Evolutionary conservation across 2,113 vertebrate species (phyloP), one percentile per base, ranked within the genome.

Genomic region (Pteronura brasiliensis): DNA sequence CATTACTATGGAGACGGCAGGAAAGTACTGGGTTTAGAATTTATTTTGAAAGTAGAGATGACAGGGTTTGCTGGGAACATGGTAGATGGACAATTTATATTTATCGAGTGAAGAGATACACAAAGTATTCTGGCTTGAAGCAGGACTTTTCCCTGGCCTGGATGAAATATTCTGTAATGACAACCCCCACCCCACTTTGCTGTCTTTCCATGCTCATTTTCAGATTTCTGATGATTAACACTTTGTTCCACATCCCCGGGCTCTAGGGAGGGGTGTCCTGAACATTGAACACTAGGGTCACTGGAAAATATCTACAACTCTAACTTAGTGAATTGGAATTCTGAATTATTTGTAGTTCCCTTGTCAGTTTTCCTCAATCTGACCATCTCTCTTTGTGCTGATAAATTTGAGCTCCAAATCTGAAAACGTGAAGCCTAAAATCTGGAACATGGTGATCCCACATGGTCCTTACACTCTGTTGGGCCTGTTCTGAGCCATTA

Each of bases 291-390:
- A 65, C 12, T 29, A 52, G 15, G 69, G 49, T 34, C 71, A 39
- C 34, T 88, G 63, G 25, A 65, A 94, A 77, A 88, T 42, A 92
- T 10, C 27, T 92, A n/a, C 25, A 29, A 74, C n/a, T 96, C 31
- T 59, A 77, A 81, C 25, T 95, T 89, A 94, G 63, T 84, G 77
- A 90, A 42, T 67, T 93, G 27, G 55, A 49, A 44, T 80, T 97
- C 69, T 44, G 34, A 47, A 65, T 93, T 52, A 77, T 90, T 57
- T 95, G 34, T 59, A 90, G 76, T 87, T 88, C n/a, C 94, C 76
- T 95, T 90, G 3, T 29, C 31, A 59, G 0, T 94, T 97, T 96
- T 72, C 27, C 59, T 80, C 59, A 80, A 20, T 63, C 14, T 36
- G 34, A 67, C 17, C 17, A 34, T 74, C 27, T 96, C 42, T 89